Base-by-base conservation (phyloP, 2,888 invertebrate species). In the Orthosia incerta region DNA sequence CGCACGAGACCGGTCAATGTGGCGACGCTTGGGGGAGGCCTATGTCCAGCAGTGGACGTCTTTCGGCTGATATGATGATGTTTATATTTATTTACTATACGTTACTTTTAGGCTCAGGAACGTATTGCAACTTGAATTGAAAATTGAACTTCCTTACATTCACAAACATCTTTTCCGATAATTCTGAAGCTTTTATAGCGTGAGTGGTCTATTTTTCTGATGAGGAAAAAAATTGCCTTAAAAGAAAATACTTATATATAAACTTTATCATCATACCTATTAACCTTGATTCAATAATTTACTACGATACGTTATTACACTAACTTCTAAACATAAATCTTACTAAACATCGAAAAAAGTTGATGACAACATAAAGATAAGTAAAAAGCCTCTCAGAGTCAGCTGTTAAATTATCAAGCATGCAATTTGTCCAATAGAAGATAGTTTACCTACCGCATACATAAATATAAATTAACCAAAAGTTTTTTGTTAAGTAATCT, bases 371-470 rank as follows among this genome's bases (percentile, higher is more conserved):
- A 59, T 72, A 26, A 62, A 78, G 77, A 78, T 84, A 76, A 76
- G 53, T 57, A 18, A 71, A 84, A 77, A 84, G 39, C 66, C 60
- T 73, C 62, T 71, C 18, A 64, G 4, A 64, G 11, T 11, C 51
- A 69, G 55, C 60, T 71, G 71, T 72, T 69, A 71, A 69, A 67
- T 76, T 65, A 78, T 71, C 59, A 74, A 63, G 23, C 61, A 67
- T 53, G 71, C 67, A 80, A 77, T 77, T 80, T 73, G 57, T 76
- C 59, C 50, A 84, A 66, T 20, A 31, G 11, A 11, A 56, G 31
- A 67, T 63, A 51, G 55, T 66, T 75, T 74, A 74, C 82, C 82
- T 80, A 85, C 82, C 82, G 73, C 79, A 76, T 74, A 45, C 69
- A 71, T 71, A 71, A 74, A 79, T 67, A 80, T 67, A 39, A 39